Conservation (phyloP, 1,140 invertebrate genomes). For the Drosophila sechellia region DNA sequence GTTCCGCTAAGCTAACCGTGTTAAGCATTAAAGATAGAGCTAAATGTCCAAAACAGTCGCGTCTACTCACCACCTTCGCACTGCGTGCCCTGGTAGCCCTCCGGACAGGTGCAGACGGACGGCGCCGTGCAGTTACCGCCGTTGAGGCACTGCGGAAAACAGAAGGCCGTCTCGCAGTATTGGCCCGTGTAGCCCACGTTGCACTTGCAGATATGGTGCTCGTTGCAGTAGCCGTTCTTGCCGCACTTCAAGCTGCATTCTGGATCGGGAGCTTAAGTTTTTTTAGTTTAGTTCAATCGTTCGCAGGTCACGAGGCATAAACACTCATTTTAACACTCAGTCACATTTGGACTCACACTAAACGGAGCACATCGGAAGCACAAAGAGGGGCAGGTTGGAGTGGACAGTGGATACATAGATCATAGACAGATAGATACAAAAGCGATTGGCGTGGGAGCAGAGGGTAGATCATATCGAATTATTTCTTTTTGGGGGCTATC, state of each 20-base stretch:
- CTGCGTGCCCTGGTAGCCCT: constrained; percentile 95
- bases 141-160: constrained; percentile 96
- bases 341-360: constrained; percentile 11
- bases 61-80: constrained; percentile 93
- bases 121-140: constrained; percentile 95
- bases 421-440: constrained; percentile 12
- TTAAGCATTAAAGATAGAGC: constrained; percentile 36
- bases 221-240: constrained; percentile 92
- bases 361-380: constrained; percentile 16
- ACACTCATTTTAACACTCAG: constrained; percentile 31
- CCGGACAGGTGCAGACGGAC: constrained; percentile 93
- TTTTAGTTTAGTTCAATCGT: constrained; percentile 80
- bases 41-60: constrained; percentile 2
- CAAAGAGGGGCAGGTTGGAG: constrained; percentile 4
- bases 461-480: neutral
- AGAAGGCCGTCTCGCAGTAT: constrained; percentile 94
- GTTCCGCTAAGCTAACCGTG: neutral
- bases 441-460: constrained; percentile 3
- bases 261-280: constrained; percentile 91
- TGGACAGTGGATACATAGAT: constrained; percentile 6
- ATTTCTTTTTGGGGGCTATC: neutral
- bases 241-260: constrained; percentile 94
- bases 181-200: constrained; percentile 95
- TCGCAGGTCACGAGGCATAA: constrained; percentile 21
- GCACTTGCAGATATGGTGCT: constrained; percentile 93